phyloP scores from a whole-genome alignment of 2,888 invertebrate species.

The Drosophila rubida region DNA sequence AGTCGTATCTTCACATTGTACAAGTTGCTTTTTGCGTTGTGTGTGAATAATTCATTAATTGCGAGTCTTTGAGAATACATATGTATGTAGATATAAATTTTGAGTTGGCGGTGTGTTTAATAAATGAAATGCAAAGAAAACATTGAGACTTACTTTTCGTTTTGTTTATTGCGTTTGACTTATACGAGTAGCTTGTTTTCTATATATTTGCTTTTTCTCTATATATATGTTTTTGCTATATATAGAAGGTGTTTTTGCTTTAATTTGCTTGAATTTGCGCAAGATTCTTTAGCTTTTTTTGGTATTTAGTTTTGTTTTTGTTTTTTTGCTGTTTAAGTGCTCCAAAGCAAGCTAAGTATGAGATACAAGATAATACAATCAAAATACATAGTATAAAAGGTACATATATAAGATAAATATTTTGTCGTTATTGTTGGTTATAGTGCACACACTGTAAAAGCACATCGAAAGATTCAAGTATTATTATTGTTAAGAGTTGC shows the following conservation, averaged over 20 bases:
- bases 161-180: conserved; percentile 63
- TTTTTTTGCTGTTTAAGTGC: conserved; percentile 83
- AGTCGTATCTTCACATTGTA: not conserved
- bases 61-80: conserved; percentile 9
- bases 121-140: conserved; percentile 64
- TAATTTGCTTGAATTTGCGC: conserved; percentile 56
- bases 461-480: conserved; percentile 36
- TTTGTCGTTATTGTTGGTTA: conserved; percentile 25
- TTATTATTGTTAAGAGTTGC: conserved; percentile 10
- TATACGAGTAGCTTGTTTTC: conserved; percentile 57
- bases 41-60: conserved; percentile 11
- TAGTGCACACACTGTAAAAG: conserved; percentile 43
- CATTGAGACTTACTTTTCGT: conserved; percentile 77
- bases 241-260: conserved; percentile 49
- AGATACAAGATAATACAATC: conserved; percentile 84
- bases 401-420: conserved; percentile 42
- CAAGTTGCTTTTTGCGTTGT: not conserved
- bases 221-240: conserved; percentile 42
- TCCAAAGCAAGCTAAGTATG: conserved; percentile 85
- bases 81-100: conserved; percentile 17
- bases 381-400: conserved; percentile 74
- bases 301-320: conserved; percentile 61
- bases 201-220: conserved; percentile 46
- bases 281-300: conserved; percentile 61
- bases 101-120: conserved; percentile 43